Base-by-base conservation (phyloP, 1,140 invertebrate species). In the Thaumatotibia leucotreta region DNA sequence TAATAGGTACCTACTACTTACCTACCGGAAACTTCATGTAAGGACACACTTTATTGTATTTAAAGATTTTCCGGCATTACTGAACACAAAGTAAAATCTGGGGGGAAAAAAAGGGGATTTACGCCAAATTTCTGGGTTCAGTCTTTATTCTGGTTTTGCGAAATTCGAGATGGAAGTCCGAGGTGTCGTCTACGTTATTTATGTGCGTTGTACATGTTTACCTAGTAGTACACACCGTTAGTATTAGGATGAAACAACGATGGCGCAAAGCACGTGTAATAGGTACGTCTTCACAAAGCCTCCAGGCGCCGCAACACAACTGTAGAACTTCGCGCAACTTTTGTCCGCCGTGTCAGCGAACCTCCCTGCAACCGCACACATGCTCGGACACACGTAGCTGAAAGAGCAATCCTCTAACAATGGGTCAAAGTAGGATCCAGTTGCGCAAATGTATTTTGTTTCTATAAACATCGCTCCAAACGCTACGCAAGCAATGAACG, bases 301-400 rank as follows among this genome's bases (percentile, higher is more conserved):
- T 10, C 71, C 74, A 58, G 32, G 50, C 8, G 64, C 35, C 23
- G 58, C 20, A 10, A 71, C 72, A 58, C 74, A 76, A 20, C 31
- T 62, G 23, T 65, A 73, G 33, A 73, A 76, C 27, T 49, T 66
- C 31, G 69, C 33, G 33, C 74, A 76, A 11, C 64, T 66, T 14
- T 31, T 29, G 17, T 73, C 71, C 14, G 24, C 32, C 27, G 49
- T 35, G 32, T 76, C 64, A 2, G 74, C 52, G 17, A 69, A 76
- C 33, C 74, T 70, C 17, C 74, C 70, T n/a, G 45, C 45, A 1
- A 65, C 4, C 0, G 67, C 61, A 52, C 72, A 71, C 11, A 11
- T 22, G 10, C 20, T 63, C 11, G 61, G 10, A 24, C 61, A 63
- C n/a, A 22, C 4, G 17, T 33, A 58, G n/a, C 17, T 29, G 23